Evolutionary conservation across 2,888 invertebrate species (phyloP).

Genomic region (Litoditis marina): DNA sequence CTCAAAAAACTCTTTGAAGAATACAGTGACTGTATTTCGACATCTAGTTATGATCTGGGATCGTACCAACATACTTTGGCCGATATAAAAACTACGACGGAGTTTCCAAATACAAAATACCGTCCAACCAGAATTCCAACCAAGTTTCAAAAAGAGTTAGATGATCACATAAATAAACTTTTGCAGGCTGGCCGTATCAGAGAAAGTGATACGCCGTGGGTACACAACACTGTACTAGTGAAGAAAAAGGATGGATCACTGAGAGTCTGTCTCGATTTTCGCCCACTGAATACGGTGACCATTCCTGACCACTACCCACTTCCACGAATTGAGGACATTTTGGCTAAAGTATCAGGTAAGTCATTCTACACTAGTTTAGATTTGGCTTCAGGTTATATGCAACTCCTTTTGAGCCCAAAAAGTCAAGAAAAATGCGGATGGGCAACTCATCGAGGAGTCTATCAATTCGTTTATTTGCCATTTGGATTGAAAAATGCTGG

Average conservation of each 20-base stretch:
- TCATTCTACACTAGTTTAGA: constrained; percentile 25
- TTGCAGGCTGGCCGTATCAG: constrained; percentile 22
- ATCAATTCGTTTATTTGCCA: constrained; percentile 2
- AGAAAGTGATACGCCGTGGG: constrained; percentile 42
- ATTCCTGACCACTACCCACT: constrained; percentile 36
- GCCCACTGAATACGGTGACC: constrained; percentile 28
- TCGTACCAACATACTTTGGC: constrained; percentile 21
- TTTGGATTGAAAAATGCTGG: constrained; percentile 3
- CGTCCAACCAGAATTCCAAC: constrained; percentile 25
- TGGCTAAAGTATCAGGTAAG: constrained; percentile 17
- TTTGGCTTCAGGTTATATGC: constrained; percentile 14
- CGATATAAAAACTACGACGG: constrained; percentile 33
- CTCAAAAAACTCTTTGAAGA: constrained; percentile 29
- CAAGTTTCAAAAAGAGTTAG: constrained; percentile 28
- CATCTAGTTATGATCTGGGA: constrained; percentile 36
- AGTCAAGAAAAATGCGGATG: background rate
- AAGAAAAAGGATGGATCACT: constrained; percentile 41
- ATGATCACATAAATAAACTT: constrained; percentile 36
- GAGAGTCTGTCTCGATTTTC: constrained; percentile 37
- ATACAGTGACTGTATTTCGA: constrained; percentile 9
- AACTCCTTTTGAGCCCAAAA: background rate
- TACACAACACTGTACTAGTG: constrained; percentile 22
- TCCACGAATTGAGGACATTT: constrained; percentile 27
- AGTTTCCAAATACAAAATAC: constrained; percentile 17
- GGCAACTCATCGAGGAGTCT: constrained; percentile 5